Conservation (phyloP, 2,888 invertebrate genomes). For the Drosophila stalkeri region DNA sequence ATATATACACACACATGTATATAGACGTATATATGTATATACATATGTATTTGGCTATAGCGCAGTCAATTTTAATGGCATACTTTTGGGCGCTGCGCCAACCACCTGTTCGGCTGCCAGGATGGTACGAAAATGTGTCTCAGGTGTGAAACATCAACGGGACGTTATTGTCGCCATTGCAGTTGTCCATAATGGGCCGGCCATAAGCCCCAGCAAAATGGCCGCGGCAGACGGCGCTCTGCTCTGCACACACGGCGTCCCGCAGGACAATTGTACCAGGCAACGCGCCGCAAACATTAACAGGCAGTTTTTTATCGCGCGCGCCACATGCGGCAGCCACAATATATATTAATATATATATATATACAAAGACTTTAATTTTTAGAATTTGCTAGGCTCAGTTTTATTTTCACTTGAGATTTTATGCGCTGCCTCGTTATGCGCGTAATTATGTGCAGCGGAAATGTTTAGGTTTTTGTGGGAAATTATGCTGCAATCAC, state of each 20-base stretch:
- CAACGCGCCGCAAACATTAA: constrained; percentile 62
- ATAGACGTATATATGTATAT: constrained; percentile 2
- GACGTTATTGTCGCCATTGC: constrained; percentile 76
- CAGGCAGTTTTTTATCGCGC: constrained; percentile 66
- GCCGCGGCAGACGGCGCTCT: constrained; percentile 18
- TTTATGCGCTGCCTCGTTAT: constrained; percentile 38
- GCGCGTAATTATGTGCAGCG: constrained; percentile 56
- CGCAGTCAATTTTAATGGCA: constrained; percentile 63
- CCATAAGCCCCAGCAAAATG: constrained; percentile 63
- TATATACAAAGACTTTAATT: background rate
- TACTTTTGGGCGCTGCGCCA: constrained; percentile 70
- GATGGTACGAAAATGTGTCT: constrained; percentile 56
- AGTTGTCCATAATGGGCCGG: constrained; percentile 74
- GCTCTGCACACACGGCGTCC: constrained; percentile 18
- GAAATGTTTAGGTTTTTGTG: constrained; percentile 52
- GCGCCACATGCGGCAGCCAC: constrained; percentile 40
- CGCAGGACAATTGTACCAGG: constrained; percentile 66
- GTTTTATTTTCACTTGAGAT: constrained; percentile 44
- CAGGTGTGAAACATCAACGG: constrained; percentile 77
- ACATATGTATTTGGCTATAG: constrained; percentile 9
- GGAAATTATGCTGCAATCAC: constrained; percentile 63
- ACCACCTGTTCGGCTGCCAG: constrained; percentile 60
- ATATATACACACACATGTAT: background rate
- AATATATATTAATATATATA: constrained; percentile 27
- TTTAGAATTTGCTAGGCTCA: constrained; percentile 39